Base-by-base conservation (phyloP, 2,113 vertebrate species). In the Xiphophorus hellerii region DNA sequence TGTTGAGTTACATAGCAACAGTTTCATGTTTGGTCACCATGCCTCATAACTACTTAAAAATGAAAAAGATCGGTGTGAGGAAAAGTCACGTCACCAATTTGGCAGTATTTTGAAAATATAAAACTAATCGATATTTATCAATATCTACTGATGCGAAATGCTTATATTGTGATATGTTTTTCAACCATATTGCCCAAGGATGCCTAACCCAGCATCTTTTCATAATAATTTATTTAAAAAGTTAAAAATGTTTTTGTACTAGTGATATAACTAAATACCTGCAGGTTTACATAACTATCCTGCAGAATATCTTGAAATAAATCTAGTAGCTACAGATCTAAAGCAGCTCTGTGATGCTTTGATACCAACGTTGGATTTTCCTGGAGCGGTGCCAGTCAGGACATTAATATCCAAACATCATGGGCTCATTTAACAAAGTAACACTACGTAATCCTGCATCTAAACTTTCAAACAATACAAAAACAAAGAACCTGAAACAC, bases 141-240 rank as follows among this genome's bases (percentile, higher is more conserved):
- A 33, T 11, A 37, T 11, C 10, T 37, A 37, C 10, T 11, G 35
- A 37, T 11, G 35, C 11, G 35, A 37, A 37, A 37, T 35, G 35
- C 2, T 35, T 35, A 35, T 37, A 37, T 11, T 37, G 10, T 37
- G 35, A 37, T 35, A 35, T 37, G 10, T 11, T 11, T 37, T 37
- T 37, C 35, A 37, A 11, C 35, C 35, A 11, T 10, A 37, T 37
- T 37, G 2, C 35, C 10, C 35, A 2, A 37, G 1, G 35, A 31
- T 66, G 62, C 54, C 31, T 20, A n/a, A 54, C 3, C 3, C 73
- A 39, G 61, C 65, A 35, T 33, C 66, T 74, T 81, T 68, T 25
- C 20, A 71, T 29, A 27, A 14, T 31, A 69, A 69, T 20, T 33
- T 35, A 51, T n/a, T 33, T 63, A 25, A 58, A 3, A 25, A 37